Evolutionary conservation across 2,113 vertebrate species (phyloP), one percentile per base, ranked within the genome.

Genomic region (Paradisaea rubra): DNA sequence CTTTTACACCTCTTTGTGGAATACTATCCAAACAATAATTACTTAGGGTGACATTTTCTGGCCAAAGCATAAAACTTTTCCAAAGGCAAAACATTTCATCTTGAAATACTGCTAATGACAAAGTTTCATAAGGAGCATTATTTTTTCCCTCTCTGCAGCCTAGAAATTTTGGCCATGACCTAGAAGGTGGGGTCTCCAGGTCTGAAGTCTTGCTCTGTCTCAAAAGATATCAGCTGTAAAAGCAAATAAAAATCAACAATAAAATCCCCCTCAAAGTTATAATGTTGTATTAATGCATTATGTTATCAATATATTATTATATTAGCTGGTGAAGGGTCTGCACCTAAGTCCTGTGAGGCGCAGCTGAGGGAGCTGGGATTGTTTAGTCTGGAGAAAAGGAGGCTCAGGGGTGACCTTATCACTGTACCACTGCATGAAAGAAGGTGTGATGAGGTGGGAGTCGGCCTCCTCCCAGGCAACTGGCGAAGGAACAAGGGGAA

Each of bases 391-490:
- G n/a, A 69, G 42, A 31, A 82, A 47, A 61, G 8, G 20, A 60
- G 30, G 20, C 47, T 31, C 30, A 24, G 17, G 20, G 14, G 25
- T 22, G n/a, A 42, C 47, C 18, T 61, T 61, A 31, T 41, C 47
- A 39, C 41, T 27, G 12, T 76, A 31, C 9, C 42, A 41, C 39
- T 25, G 41, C 1, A 0, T 52, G 39, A 81, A 52, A 81, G 60
- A 28, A 45, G 23, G 30, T 3, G 13, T 16, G 19, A 45, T 0
- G 1, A 44, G 20, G 15, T 22, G 3, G 4, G 9, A 74, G 13
- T 30, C 9, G 0, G 1, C 23, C n/a, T 68, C 39, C 53, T 74
- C 61, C 30, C n/a, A 61, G 39, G 30, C 21, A 82, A 13, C 24
- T 6, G 47, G 14, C 3, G 8, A 68, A 22, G 47, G 28, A 53